A percentile compares a stretch with the other conserved stretches of the same genome.
phyloP scores from a whole-genome alignment of 2,797 vertebrate genomes.

The Gambelia wislizenii region DNA sequence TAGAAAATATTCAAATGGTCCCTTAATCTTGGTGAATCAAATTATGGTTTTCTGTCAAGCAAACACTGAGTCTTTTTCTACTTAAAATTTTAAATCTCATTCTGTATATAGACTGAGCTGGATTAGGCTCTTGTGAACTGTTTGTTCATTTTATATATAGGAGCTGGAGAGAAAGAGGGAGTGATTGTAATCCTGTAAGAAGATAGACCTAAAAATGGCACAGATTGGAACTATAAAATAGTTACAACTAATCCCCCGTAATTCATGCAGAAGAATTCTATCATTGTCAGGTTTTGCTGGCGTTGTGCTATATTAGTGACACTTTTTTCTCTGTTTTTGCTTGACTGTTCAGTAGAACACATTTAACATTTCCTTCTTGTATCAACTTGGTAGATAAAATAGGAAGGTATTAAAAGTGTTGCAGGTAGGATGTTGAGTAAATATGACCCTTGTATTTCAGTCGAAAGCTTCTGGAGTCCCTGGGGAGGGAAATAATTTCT shows the following conservation, averaged over 20 bases:
- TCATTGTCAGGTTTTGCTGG: neutral
- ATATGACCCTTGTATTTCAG: neutral
- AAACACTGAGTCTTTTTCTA: conserved; percentile 14
- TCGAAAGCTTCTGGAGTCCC: neutral
- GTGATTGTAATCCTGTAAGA: conserved; percentile 31
- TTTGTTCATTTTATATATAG: conserved; percentile 44
- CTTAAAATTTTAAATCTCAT: conserved; percentile 40
- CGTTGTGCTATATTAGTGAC: neutral
- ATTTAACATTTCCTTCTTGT: neutral
- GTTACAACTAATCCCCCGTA: neutral
- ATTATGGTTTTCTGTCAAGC: neutral
- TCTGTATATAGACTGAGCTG: conserved; percentile 5
- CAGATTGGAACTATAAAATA: conserved; percentile 19
- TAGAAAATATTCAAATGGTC: neutral
- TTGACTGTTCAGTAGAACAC: neutral
- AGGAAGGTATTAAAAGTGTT: neutral
- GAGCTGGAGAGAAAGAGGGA: neutral
- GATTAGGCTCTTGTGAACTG: conserved; percentile 32
- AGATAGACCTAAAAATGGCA: conserved; percentile 21
- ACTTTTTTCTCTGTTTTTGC: neutral
- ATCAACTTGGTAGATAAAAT: neutral
- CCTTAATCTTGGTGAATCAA: conserved; percentile 5
- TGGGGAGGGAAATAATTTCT: neutral
- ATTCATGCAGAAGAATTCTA: conserved; percentile 24
- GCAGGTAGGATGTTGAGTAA: neutral